Evolutionary conservation across 2,113 vertebrate genomes (phyloP).

Genomic region (Engystomops pustulosus): DNA sequence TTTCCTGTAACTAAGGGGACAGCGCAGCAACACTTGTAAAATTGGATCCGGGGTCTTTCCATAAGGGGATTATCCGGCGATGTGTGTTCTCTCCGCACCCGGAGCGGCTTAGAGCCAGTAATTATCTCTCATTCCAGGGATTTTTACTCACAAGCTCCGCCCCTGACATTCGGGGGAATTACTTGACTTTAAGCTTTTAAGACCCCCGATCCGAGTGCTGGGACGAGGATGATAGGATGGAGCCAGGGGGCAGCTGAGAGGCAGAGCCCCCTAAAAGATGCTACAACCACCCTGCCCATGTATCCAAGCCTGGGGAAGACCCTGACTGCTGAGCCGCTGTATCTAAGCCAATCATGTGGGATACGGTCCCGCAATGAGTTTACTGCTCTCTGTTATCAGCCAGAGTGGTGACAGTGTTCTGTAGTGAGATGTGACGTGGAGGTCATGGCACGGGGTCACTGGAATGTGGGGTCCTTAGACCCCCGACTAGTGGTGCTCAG

Average conservation of each 20-base stretch:
- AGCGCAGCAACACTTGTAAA: conserved; percentile 26
- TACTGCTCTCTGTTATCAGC: too few relatives aligned
- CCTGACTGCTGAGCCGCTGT: not conserved
- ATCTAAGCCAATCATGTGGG: not conserved
- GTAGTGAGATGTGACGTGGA: too few relatives aligned
- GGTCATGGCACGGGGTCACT: too few relatives aligned
- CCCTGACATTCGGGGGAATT: not conserved
- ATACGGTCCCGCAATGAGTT: not conserved
- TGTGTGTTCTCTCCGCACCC: not conserved
- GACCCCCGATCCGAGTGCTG: conserved; percentile 8
- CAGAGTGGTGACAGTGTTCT: too few relatives aligned
- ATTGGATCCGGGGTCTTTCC: conserved; percentile 44
- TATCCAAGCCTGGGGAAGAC: too few relatives aligned
- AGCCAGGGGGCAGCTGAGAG: conserved; percentile 3
- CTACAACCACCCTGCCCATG: not conserved
- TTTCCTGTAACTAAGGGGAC: conserved; percentile 14
- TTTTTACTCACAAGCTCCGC: not conserved
- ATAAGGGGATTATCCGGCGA: not conserved
- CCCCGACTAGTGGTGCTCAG: not conserved
- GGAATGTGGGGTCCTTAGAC: too few relatives aligned
- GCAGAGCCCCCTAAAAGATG: not conserved
- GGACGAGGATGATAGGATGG: conserved; percentile 37
- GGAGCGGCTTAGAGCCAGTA: conserved; percentile 1
- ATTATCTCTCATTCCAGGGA: conserved; percentile 54
- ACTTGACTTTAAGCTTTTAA: conserved; percentile 40